Conservation (phyloP, 2,888 invertebrate genomes). For the Teleiodes luculella region DNA sequence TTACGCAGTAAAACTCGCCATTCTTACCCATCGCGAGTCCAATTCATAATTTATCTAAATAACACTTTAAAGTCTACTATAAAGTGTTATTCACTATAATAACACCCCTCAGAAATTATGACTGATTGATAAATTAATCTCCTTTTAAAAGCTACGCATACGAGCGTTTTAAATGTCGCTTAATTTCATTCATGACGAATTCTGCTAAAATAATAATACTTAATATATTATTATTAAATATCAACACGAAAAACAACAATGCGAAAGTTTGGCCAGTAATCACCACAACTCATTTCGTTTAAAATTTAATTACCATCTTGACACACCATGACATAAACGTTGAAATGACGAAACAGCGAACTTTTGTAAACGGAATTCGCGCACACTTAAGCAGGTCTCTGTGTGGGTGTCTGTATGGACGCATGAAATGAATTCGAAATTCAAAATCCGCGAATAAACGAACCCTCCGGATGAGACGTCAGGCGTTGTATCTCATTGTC, state of each 20-base stretch:
- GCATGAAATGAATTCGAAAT: constrained; percentile 34
- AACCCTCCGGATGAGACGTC: constrained; percentile 63
- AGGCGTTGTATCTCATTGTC: constrained; percentile 63
- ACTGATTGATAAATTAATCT: background rate
- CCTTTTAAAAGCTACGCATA: no score
- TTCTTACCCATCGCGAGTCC: constrained; percentile 52
- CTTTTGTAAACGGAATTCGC: constrained; percentile 22
- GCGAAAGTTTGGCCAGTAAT: background rate
- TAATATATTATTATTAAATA: no score
- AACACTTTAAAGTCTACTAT: constrained; percentile 37
- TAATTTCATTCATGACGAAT: no score
- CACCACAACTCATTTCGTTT: constrained; percentile 7
- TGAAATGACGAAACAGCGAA: constrained; percentile 12
- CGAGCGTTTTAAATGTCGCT: no score
- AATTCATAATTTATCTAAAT: constrained; percentile 60
- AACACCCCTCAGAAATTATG: background rate
- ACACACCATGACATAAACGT: constrained; percentile 14
- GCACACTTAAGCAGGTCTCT: constrained; percentile 1
- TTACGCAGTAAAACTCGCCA: constrained; percentile 71
- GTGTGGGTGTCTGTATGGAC: constrained; percentile 1
- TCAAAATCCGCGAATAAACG: constrained; percentile 36
- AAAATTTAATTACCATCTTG: constrained; percentile 16
- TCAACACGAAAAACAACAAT: background rate
- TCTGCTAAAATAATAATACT: no score
- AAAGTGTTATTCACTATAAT: constrained; percentile 13